These are phyloP conservation scores for Podarcis muralis DNA, from an alignment of 2,113 vertebrate species.

Conservation along the genomic window DNA sequence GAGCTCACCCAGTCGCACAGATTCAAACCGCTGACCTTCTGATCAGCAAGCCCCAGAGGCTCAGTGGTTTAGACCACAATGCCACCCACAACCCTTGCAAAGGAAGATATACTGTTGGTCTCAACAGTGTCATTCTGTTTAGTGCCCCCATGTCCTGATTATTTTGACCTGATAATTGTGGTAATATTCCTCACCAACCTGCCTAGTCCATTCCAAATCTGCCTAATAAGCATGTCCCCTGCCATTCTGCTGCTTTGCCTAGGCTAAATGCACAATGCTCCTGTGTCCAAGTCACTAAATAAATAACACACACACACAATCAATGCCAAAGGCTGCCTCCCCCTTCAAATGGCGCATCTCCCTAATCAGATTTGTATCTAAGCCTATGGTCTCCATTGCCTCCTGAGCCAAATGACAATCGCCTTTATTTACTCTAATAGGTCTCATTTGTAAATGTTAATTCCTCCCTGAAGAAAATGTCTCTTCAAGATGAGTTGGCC, in stretches of 20 bases:
- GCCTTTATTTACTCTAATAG: constrained; percentile 62
- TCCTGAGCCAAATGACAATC: constrained; percentile 56
- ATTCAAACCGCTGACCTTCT: no score
- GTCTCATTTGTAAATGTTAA: constrained; percentile 68
- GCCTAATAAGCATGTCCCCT: not conserved
- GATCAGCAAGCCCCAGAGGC: no score
- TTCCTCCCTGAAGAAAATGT: constrained; percentile 71
- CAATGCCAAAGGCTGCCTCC: constrained; percentile 1
- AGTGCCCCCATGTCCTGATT: not conserved
- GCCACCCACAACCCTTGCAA: no score
- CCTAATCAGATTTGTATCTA: constrained; percentile 29
- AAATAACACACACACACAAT: not conserved
- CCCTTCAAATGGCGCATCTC: not conserved
- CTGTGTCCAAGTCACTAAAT: fast-evolving
- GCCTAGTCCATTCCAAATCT: not conserved
- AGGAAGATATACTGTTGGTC: not conserved
- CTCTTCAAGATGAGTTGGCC: constrained; percentile 58
- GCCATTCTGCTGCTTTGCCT: not conserved
- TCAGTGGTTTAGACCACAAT: no score
- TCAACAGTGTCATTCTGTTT: not conserved
- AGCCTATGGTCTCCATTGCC: constrained; percentile 29
- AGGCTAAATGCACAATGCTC: fast-evolving
- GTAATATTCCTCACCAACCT: not conserved
- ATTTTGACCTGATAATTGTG: not conserved
- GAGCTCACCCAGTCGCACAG: no score